These are phyloP conservation scores for Vandiemenella viatica DNA, from an alignment of 2,888 invertebrate species.

Conservation along the genomic window DNA sequence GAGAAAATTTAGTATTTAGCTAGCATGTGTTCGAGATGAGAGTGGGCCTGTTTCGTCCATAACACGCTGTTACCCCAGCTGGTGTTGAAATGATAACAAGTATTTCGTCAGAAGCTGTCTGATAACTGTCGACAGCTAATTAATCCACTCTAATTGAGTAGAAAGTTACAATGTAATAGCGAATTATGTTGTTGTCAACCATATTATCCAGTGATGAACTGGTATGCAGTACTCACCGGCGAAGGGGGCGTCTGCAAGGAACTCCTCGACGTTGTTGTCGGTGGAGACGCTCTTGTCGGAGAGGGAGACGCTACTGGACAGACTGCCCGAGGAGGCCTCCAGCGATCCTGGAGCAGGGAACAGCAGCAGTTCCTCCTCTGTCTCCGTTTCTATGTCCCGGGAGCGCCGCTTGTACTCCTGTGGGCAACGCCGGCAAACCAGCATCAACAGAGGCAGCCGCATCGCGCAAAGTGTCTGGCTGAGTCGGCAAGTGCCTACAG, in stretches of 20 bases:
- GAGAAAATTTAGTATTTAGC: no score
- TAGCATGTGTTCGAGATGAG: no score
- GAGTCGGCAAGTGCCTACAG: background rate
- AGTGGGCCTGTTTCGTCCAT: no score
- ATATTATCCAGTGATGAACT: no score
- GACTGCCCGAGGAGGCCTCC: conserved; percentile 54
- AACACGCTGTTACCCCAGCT: no score
- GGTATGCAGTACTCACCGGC: conserved; percentile 47
- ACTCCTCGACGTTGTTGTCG: conserved; percentile 63
- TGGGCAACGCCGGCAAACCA: conserved; percentile 14
- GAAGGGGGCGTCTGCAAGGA: conserved; percentile 68
- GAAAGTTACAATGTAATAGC: no score
- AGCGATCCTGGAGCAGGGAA: conserved; percentile 19
- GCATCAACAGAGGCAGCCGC: conserved; percentile 2
- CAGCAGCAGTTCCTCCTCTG: conserved; percentile 39
- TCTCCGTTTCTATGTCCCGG: conserved; percentile 73
- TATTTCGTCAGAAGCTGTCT: no score
- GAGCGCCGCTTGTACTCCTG: conserved; percentile 74
- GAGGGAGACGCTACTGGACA: conserved; percentile 52
- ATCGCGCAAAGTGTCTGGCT: background rate
- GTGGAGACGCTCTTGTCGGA: conserved; percentile 64
- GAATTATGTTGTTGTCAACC: no score
- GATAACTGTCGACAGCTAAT: no score
- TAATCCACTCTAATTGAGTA: no score
- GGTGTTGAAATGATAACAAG: no score